These are phyloP conservation scores for Mastacembelus armatus DNA, from an alignment of 2,797 vertebrate species.

Conservation along the genomic window DNA sequence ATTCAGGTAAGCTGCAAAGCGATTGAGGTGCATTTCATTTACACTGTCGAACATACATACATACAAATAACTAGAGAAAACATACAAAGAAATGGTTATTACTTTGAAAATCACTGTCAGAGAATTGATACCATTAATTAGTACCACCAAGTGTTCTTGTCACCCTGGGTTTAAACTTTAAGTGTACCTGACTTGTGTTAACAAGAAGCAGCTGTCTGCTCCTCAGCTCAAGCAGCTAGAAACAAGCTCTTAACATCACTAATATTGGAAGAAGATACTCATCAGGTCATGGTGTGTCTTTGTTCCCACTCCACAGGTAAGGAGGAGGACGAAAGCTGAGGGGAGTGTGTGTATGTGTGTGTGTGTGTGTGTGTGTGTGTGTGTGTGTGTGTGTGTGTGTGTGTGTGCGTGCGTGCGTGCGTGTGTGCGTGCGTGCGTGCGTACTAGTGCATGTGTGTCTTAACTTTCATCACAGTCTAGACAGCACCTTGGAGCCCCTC, in stretches of 20 bases:
- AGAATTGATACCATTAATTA: too few relatives aligned
- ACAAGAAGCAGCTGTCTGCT: slow-evolving; percentile 1
- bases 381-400: too few relatives aligned
- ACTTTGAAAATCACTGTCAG: too few relatives aligned
- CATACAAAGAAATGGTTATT: too few relatives aligned
- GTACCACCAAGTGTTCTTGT: background rate
- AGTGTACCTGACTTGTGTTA: background rate
- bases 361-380: slow-evolving; percentile 9
- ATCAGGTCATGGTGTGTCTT: slow-evolving; percentile 45
- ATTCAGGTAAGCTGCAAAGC: background rate
- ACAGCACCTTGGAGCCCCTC: slow-evolving; percentile 44
- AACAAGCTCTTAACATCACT: slow-evolving; percentile 36
- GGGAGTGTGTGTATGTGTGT: too few relatives aligned
- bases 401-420: too few relatives aligned
- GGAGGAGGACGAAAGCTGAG: background rate
- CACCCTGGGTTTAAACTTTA: background rate
- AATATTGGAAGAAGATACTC: slow-evolving; percentile 35
- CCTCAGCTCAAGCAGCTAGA: slow-evolving; percentile 7
- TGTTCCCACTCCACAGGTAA: slow-evolving; percentile 55
- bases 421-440: too few relatives aligned
- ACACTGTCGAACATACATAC: too few relatives aligned
- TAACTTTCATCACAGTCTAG: slow-evolving; percentile 55
- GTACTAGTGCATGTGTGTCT: too few relatives aligned
- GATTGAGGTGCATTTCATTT: background rate
- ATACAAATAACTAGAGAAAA: too few relatives aligned